Conservation (phyloP, 2,797 vertebrate genomes). For the Liparis tanakae region DNA sequence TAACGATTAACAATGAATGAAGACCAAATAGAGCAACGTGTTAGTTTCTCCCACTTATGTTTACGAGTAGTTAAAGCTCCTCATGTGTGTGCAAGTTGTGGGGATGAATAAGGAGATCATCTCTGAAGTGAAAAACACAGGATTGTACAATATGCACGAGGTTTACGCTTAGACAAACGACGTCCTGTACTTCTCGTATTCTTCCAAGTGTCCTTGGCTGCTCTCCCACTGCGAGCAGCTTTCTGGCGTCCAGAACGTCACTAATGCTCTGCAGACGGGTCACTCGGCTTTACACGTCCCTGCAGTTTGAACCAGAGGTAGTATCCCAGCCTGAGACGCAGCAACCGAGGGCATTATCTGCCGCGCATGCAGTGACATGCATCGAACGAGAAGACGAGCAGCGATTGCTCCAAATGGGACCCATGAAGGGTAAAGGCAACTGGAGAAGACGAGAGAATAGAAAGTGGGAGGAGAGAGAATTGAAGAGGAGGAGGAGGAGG, state of each 20-base stretch:
- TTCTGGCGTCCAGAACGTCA: background rate
- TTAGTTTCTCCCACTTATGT: background rate
- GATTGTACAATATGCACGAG: conserved; percentile 1
- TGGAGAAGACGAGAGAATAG: conserved; percentile 69
- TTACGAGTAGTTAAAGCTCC: background rate
- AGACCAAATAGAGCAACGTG: background rate
- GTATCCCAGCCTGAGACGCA: conserved; percentile 5
- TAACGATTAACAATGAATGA: background rate
- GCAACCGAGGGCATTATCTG: conserved; percentile 30
- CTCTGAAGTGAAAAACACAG: background rate
- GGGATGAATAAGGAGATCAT: background rate
- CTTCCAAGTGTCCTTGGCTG: conserved; percentile 1
- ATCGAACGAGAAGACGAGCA: conserved; percentile 50
- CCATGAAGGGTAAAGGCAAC: conserved; percentile 78
- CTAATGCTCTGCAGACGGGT: conserved; percentile 13
- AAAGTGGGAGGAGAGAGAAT: conserved; percentile 74
- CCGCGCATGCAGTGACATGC: conserved; percentile 41
- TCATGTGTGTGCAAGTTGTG: background rate
- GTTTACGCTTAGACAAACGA: background rate
- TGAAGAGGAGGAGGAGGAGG: conserved; percentile 68
- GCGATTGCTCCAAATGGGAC: conserved; percentile 73
- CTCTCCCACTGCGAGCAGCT: background rate
- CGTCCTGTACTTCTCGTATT: background rate
- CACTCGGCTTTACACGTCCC: conserved; percentile 1
- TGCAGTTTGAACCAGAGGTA: conserved; percentile 7